Evolutionary conservation across 2,113 vertebrate genomes (phyloP).

Genomic region (Mirounga angustirostris): DNA sequence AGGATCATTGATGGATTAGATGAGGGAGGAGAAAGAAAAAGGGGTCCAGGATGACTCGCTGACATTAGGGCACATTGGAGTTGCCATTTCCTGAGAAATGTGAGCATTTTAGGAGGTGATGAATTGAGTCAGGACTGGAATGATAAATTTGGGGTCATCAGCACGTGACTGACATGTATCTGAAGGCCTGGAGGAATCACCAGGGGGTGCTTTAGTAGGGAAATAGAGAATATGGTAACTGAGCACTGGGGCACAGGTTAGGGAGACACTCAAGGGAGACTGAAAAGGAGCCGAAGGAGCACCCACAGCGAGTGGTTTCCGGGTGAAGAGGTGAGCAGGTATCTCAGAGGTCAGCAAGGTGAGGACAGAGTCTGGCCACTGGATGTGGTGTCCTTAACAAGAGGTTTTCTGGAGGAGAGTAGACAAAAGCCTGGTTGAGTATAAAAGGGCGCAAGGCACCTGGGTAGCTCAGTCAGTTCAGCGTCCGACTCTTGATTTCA

Average conservation of each 20-base stretch:
- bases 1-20: neutral
- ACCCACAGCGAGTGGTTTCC: neutral
- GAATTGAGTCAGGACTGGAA: neutral
- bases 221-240: rapidly evolving
- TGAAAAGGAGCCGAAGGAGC: neutral
- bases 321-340: too few species aligned
- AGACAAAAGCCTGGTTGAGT: neutral
- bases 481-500: neutral
- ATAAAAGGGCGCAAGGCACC: neutral
- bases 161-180: rapidly evolving
- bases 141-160: neutral
- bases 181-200: neutral
- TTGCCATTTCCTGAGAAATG: neutral
- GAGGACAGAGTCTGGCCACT: neutral
- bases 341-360: rapidly evolving
- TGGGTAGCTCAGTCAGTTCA: neutral
- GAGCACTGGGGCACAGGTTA: neutral
- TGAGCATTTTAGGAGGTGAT: neutral
- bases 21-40: neutral
- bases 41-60: rapidly evolving
- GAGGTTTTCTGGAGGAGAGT: neutral
- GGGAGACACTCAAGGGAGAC: neutral
- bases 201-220: neutral
- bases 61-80: neutral
- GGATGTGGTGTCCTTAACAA: neutral